Conservation (phyloP, 1,140 invertebrate species). For the Aphis craccivora region DNA sequence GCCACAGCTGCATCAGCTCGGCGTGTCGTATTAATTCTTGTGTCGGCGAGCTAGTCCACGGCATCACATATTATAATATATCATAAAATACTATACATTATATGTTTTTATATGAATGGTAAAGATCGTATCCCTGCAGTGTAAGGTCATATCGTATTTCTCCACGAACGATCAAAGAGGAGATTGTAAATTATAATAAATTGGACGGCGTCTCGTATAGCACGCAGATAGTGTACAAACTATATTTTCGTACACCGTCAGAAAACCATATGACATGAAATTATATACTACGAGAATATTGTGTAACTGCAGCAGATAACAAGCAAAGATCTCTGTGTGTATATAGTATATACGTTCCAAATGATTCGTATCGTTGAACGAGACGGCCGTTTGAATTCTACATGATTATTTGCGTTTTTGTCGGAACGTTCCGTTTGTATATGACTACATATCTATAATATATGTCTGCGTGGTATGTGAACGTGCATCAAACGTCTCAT, state of each 20-base stretch:
- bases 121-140: neutral
- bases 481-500: neutral
- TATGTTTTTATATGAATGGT: neutral
- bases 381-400: neutral
- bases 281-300: neutral
- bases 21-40: neutral
- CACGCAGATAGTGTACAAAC: neutral
- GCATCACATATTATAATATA: too few species aligned
- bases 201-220: neutral
- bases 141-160: neutral
- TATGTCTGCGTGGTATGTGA: neutral
- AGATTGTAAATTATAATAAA: constrained; percentile 8
- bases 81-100: neutral
- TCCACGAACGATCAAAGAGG: neutral
- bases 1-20: neutral
- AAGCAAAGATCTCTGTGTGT: neutral
- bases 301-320: neutral
- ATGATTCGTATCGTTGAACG: neutral
- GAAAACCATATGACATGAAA: neutral
- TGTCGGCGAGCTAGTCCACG: neutral
- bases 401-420: neutral
- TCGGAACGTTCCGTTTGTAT: neutral
- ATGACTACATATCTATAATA: too few species aligned
- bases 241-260: neutral
- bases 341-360: neutral